A percentile compares a stretch with the other conserved stretches of the same genome.
These are phyloP conservation scores for Dallia pectoralis DNA, from an alignment of 2,797 vertebrate species.

Conservation along the genomic window DNA sequence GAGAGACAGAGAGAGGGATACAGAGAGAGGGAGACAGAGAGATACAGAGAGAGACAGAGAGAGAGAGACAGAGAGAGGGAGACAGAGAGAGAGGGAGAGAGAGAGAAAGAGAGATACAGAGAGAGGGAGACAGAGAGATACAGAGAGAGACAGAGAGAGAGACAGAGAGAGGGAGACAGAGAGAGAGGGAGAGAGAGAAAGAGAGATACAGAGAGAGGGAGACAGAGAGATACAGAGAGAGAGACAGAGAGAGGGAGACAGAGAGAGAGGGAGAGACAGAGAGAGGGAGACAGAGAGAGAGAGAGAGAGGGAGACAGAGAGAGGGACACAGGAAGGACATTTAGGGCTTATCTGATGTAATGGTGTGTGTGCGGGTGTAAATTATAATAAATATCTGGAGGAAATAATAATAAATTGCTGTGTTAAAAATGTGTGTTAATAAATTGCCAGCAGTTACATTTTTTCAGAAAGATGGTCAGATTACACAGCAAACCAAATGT, in stretches of 20 bases:
- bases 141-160: neutral
- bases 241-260: neutral
- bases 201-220: too few species aligned
- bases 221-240: conserved; percentile 56
- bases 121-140: neutral
- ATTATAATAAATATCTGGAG: neutral
- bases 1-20: too few species aligned
- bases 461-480: neutral
- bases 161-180: neutral
- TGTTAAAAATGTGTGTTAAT: too few species aligned
- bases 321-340: neutral
- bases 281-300: neutral
- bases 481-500: conserved; percentile 16
- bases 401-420: neutral
- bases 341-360: neutral
- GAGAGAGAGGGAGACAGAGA: neutral
- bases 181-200: neutral
- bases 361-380: neutral
- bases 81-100: too few species aligned
- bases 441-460: neutral
- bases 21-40: too few species aligned
- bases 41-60: neutral
- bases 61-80: neutral
- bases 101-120: conserved; percentile 3
- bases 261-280: neutral